phyloP scores from a whole-genome alignment of 2,888 invertebrate species.

The Ceramica pisi region DNA sequence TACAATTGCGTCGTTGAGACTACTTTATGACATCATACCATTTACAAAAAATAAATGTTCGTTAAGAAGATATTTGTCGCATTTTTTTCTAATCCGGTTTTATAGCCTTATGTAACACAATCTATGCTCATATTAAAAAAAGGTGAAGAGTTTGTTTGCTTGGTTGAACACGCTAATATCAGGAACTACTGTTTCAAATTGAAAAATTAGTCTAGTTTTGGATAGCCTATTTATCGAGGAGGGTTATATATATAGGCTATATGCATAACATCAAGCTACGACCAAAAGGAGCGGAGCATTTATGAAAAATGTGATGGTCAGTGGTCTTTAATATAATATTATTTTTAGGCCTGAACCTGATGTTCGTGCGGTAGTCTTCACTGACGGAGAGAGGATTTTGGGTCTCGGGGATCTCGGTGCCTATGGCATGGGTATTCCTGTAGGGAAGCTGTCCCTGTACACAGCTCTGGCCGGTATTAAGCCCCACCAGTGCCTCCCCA shows the following conservation, averaged over 20 bases:
- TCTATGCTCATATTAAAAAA: slow-evolving; percentile 1
- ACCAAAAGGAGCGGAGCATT: too few species aligned
- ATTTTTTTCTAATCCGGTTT: not conserved
- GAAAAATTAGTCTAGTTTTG: too few species aligned
- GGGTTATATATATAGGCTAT: too few species aligned
- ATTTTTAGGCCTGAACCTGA: slow-evolving; percentile 94
- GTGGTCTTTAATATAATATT: too few species aligned
- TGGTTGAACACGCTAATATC: too few species aligned
- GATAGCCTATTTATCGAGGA: too few species aligned
- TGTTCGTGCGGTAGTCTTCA: slow-evolving; percentile 97
- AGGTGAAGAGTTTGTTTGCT: too few species aligned
- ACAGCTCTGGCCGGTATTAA: slow-evolving; percentile 99
- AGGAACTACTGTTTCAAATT: too few species aligned
- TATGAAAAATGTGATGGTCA: too few species aligned
- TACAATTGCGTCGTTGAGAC: not conserved
- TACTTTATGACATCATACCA: slow-evolving; percentile 3
- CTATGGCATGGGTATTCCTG: slow-evolving; percentile 99
- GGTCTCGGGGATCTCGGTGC: slow-evolving; percentile 99
- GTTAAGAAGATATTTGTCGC: not conserved
- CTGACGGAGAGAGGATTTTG: slow-evolving; percentile 99
- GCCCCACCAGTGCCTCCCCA: slow-evolving; percentile 98
- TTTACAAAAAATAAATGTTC: slow-evolving; percentile 10
- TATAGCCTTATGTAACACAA: slow-evolving; percentile 3
- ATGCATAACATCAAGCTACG: too few species aligned
- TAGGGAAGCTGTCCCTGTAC: slow-evolving; percentile 98